Evolutionary conservation across 2,113 vertebrate genomes (phyloP), one percentile per base, ranked within the genome.

Genomic region (Triplophysa tibetana): DNA sequence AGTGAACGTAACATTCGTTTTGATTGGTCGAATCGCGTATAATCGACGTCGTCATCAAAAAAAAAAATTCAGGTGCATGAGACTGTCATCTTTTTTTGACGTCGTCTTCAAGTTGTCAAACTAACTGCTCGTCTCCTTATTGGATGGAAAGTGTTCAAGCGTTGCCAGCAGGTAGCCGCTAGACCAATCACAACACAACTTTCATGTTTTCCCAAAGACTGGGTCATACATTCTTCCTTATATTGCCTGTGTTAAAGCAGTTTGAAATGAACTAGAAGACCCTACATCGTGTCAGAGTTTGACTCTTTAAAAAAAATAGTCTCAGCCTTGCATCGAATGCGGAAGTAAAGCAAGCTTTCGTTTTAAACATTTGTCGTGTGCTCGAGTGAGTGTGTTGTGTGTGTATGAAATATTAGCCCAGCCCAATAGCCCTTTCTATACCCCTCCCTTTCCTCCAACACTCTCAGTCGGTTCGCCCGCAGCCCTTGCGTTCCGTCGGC

Each of bases 401-500:
- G 72, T 76, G 80, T 17, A 76, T 64, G 81, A 78, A 85, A 83
- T 82, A 77, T 69, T 88, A 91, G 90, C 89, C 91, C 91, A 88
- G 84, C 91, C 91, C 91, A 81, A 84, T 88, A 86, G 82, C 90
- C 90, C 91, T 87, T 91, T 91, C 89, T 89, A 86, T 70, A 78
- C 89, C 81, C 89, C 87, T 84, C 88, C 78, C 72, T 76, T 84
- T 50, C 78, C 78, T 81, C 87, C 85, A 84, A 88, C 86, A 80
- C 86, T 89, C 88, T 85, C 88, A 87, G 89, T 92, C 85, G 87
- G 89, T 91, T 91, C 86, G 90, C 90, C 92, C 88, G 92, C 92
- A 92, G 93, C 91, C 88, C 84, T 93, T 89, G 90, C 89, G 87
- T 91, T 90, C 86, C 69, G 29, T 84, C 89, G 88, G 88, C 88